Base-by-base conservation (phyloP, 30 jellyfish, hydroid and myxozoan species). In the Sanderia malayensis region DNA sequence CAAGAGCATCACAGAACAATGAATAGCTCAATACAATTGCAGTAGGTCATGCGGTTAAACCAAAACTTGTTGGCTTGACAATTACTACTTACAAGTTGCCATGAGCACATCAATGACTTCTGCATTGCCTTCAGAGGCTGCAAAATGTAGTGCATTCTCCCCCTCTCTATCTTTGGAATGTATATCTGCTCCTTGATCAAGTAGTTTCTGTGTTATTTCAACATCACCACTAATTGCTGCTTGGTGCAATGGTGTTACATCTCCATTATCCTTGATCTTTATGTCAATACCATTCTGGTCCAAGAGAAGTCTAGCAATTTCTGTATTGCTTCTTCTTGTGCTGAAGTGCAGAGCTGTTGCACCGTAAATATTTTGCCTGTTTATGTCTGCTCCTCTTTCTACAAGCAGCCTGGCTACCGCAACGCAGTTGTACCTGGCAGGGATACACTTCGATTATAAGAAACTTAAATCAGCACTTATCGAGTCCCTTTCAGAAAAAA, bases 141-240 rank as follows among this genome's bases (percentile, higher is more conserved):
- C 97, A 83, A 60, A 76, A 65, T 90, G 97, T 24, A 90, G 31
- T 0, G 94, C 86, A 25, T 70, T 34, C 37, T 90, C 97, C 4
- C 85, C 86, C 64, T 90, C 97, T 0, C 44, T 66, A 73, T 90
- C 97, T 23, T 22, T 70, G 4, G 81, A 76, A 70, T 33, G 30
- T 10, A 73, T 69, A 66, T 83, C 83, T 1, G 97, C 97, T 66
- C 95, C 97, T 6, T 49, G 60, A 15, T 82, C 47, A 1, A 89
- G 30, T 57, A 89, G 73, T 46, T 46, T 44, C 72, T 76, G 70
- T 25, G 82, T 62, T 2, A 90, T 81, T 33, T 84, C 95, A 47
- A 64, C 44, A 46, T 80, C 89, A 19, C 97, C 95, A 61, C 97
- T 83, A 27, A 90, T 64, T 15, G 89, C 85, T 11, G 95, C 97